A percentile compares a stretch with the other conserved stretches of the same genome.
Evolutionary conservation across 2,797 vertebrate genomes (phyloP).

Genomic region (Enteromius mattozi): DNA sequence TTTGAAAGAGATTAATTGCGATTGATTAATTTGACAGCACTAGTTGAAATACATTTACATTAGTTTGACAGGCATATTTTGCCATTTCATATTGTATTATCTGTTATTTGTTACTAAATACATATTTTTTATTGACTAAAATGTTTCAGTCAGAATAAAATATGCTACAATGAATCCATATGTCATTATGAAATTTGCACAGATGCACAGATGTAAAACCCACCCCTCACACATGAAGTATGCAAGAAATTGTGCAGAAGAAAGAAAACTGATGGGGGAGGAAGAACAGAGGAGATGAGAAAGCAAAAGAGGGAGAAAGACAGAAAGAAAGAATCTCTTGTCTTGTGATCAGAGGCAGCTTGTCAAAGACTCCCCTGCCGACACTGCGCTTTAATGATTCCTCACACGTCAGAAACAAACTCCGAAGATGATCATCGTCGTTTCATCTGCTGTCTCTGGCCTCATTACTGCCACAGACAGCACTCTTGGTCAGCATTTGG

Average conservation of each 20-base stretch:
- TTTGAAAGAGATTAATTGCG: not conserved
- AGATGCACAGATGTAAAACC: not conserved
- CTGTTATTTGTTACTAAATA: not conserved
- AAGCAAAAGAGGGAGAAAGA: conserved; percentile 14
- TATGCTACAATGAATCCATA: not conserved
- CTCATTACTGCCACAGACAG: conserved; percentile 30
- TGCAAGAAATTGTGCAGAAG: conserved; percentile 3
- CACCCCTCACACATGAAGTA: conserved; percentile 1
- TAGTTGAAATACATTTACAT: not conserved
- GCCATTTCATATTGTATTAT: not conserved
- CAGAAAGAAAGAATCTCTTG: conserved; percentile 30
- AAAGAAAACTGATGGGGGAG: not conserved
- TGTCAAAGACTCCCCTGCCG: conserved; percentile 31
- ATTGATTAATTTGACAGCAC: not conserved
- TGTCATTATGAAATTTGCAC: not conserved
- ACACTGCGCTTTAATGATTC: conserved; percentile 43
- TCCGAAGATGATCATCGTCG: conserved; percentile 34
- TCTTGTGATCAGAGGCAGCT: conserved; percentile 45
- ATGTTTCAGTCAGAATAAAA: not conserved
- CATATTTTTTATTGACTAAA: not conserved
- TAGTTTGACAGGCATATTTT: not conserved
- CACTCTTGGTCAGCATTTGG: conserved; percentile 42
- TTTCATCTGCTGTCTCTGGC: conserved; percentile 52
- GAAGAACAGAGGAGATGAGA: conserved; percentile 3
- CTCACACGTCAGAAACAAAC: conserved; percentile 46